Evolutionary conservation across 2,797 vertebrate species (phyloP), one percentile per base, ranked within the genome.

Genomic region (Muscicapa comitata): DNA sequence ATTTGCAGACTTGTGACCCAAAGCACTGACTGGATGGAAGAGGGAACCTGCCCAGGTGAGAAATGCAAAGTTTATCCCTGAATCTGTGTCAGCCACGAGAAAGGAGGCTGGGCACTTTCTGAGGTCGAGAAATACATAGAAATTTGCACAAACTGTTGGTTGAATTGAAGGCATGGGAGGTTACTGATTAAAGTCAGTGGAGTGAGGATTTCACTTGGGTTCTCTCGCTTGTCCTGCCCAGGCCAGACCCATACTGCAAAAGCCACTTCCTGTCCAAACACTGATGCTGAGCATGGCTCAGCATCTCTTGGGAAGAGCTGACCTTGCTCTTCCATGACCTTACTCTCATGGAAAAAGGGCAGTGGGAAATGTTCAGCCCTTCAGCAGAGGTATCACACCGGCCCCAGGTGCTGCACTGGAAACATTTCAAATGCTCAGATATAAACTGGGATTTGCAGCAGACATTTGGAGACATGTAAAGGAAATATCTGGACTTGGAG

Each of bases 401-500:
- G 29, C 45, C 42, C 40, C 57, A 67, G 43, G 28, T 62, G 17
- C 38, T 91, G 67, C 40, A 28, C 31, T 57, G 59, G 70, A 79
- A 28, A 38, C 13, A 29, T 43, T 62, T 63, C 45, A 65, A 21
- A 38, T n/a, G 42, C 19, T 79, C 67, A 59, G 57, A 26, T 71
- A 43, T 45, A 71, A 73, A 35, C 33, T 63, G 53, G 43, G 6
- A 16, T 86, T 90, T 93, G 54, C 75, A 74, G n/a, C 75, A 48
- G 26, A 10, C 1, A 0, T 55, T 61, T 73, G 74, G 59, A 65
- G 58, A 23, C 19, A 3, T 2, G 7, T 11, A 11, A 17, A 18
- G 21, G 62, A n/a, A 37, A 37, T 20, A 28, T 35, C 71, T 0
- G 0, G 17, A 23, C 77, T 38, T 3, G 0, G 2, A 10, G 29